phyloP scores from a whole-genome alignment of 2,113 vertebrate genomes.

The Morone saxatilis region DNA sequence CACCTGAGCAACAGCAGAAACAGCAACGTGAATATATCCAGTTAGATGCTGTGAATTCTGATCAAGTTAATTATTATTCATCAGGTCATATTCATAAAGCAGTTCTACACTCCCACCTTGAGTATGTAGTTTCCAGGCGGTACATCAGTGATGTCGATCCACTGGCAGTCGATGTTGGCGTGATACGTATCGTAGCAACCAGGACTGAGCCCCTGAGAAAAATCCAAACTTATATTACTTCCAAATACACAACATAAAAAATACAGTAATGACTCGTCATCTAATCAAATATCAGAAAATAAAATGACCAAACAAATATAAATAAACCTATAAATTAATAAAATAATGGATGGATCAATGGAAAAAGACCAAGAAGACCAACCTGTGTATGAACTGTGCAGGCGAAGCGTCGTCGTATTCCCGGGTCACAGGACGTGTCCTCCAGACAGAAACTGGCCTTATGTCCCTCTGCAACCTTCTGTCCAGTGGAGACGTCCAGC shows the following conservation, averaged over 20 bases:
- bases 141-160: conserved; percentile 88
- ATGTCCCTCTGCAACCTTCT: conserved; percentile 87
- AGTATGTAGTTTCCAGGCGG: conserved; percentile 86
- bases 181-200: conserved; percentile 88
- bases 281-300: not conserved
- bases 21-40: not conserved
- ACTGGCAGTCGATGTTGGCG: conserved; percentile 89
- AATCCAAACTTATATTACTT: not conserved
- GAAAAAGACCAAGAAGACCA: not conserved
- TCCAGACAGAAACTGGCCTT: conserved; percentile 90
- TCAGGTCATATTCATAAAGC: not conserved
- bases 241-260: not conserved
- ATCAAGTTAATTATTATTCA: not conserved
- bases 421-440: conserved; percentile 86
- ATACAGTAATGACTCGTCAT: not conserved
- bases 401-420: conserved; percentile 83
- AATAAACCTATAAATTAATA: not conserved
- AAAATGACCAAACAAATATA: not conserved
- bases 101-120: conserved; percentile 69
- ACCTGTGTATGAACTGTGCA: conserved; percentile 90
- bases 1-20: conserved; percentile 73
- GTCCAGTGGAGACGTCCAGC: conserved; percentile 77
- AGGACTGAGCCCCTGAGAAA: conserved; percentile 84
- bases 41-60: not conserved
- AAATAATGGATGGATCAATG: not conserved